Conservation (phyloP, 2,888 invertebrate genomes). For the Macropis europaea region DNA sequence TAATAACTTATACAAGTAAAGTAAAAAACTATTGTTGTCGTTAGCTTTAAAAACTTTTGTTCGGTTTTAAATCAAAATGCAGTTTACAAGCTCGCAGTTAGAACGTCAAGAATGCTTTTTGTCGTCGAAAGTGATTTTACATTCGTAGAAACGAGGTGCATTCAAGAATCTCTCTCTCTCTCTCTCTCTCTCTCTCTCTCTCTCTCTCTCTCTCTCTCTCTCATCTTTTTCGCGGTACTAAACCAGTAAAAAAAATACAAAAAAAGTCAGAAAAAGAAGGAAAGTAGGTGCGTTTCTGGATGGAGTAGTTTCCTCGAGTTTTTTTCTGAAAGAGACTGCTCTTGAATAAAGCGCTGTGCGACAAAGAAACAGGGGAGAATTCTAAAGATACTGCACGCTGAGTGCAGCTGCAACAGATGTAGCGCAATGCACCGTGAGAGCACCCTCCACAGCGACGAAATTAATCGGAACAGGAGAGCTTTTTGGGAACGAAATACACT, state of each 20-base stretch:
- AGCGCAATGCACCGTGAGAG: conserved; percentile 1
- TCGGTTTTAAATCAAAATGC: too few relatives aligned
- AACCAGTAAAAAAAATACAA: neutral
- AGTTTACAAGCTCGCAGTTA: too few relatives aligned
- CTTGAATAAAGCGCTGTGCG: conserved; percentile 30
- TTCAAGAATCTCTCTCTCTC: neutral
- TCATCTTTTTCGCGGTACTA: neutral
- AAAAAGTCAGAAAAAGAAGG: neutral
- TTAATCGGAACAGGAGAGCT: conserved; percentile 20
- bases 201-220: too few relatives aligned
- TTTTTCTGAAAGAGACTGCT: conserved; percentile 18
- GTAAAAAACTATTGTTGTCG: too few relatives aligned
- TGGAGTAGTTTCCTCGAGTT: conserved; percentile 3
- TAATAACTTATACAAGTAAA: too few relatives aligned
- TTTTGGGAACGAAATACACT: neutral
- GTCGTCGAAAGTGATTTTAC: neutral
- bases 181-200: too few relatives aligned
- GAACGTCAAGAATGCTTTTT: too few relatives aligned
- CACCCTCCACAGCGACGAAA: conserved; percentile 21
- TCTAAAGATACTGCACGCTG: conserved; percentile 52
- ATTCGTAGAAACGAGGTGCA: neutral
- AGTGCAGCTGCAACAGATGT: conserved; percentile 49
- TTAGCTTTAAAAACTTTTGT: too few relatives aligned
- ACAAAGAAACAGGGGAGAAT: conserved; percentile 44
- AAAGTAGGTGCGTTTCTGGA: neutral